These are phyloP conservation scores for Sclerodermus sp. DNA, from an alignment of 2,888 invertebrate genomes.

Conservation along the genomic window DNA sequence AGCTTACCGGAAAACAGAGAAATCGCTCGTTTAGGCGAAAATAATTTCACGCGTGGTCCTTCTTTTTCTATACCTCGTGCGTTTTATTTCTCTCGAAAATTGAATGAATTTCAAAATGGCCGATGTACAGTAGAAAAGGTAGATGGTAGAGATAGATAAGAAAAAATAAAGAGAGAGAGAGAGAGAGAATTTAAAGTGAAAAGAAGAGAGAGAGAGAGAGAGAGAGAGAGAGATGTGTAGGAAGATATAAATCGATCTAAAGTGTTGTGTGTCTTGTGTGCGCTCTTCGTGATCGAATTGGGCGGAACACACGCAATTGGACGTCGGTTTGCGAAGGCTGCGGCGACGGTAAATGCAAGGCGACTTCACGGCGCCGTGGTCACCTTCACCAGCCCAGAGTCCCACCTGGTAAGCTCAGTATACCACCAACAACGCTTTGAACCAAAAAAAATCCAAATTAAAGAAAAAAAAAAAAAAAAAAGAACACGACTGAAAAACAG, in stretches of 20 bases:
- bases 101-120: too few species aligned
- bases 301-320: slow-evolving; percentile 36
- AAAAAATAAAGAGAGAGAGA: neutral
- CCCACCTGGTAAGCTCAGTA: slow-evolving; percentile 61
- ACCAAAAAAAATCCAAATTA: slow-evolving; percentile 2
- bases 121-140: neutral
- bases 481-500: slow-evolving; percentile 12
- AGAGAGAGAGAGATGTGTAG: too few species aligned
- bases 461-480: slow-evolving; percentile 6
- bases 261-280: slow-evolving; percentile 27
- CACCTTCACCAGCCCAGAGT: slow-evolving; percentile 66
- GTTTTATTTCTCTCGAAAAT: too few species aligned
- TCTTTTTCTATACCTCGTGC: too few species aligned
- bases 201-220: too few species aligned
- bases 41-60: too few species aligned
- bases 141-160: neutral
- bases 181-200: too few species aligned
- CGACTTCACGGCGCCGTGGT: slow-evolving; percentile 58
- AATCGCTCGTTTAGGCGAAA: too few species aligned
- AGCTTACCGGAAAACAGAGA: too few species aligned
- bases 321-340: slow-evolving; percentile 38
- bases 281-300: slow-evolving; percentile 37
- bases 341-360: slow-evolving; percentile 47
- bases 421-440: slow-evolving; percentile 26
- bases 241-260: neutral